phyloP scores from a whole-genome alignment of 2,797 vertebrate species.

The Rhinella marina region DNA sequence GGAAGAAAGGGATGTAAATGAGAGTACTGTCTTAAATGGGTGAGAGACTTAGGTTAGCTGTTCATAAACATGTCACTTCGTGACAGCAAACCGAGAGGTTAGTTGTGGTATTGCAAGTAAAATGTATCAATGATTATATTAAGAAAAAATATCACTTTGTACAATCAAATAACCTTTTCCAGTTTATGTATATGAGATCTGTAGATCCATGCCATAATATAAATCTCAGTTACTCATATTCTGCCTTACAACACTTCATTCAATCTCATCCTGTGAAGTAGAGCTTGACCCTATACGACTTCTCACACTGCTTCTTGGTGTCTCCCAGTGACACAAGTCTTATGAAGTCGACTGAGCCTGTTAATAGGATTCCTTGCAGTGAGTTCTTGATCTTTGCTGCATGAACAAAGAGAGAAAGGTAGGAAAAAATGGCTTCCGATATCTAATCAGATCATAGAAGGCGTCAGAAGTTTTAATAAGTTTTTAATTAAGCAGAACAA shows the following conservation, averaged over 20 bases:
- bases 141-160: background rate
- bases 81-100: background rate
- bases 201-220: background rate
- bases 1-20: no score
- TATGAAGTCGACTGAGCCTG: background rate
- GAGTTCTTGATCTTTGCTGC: constrained; percentile 10
- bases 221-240: background rate
- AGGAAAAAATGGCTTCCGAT: constrained; percentile 14
- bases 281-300: background rate
- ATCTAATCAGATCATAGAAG: constrained; percentile 30
- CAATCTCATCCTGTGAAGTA: background rate
- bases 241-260: background rate
- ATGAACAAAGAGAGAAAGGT: constrained; percentile 9
- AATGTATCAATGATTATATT: background rate
- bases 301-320: background rate
- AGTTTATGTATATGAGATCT: background rate
- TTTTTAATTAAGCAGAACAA: constrained; percentile 44
- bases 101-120: background rate
- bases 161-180: background rate
- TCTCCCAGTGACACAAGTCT: constrained; percentile 4
- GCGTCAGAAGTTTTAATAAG: constrained; percentile 42
- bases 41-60: background rate
- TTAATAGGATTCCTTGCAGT: constrained; percentile 29
- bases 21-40: no score
- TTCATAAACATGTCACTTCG: background rate